Percentiles rank a stretch among this genome's conserved stretches.
Conservation (phyloP, 2,113 vertebrate genomes). For the Hippolais icterina region DNA sequence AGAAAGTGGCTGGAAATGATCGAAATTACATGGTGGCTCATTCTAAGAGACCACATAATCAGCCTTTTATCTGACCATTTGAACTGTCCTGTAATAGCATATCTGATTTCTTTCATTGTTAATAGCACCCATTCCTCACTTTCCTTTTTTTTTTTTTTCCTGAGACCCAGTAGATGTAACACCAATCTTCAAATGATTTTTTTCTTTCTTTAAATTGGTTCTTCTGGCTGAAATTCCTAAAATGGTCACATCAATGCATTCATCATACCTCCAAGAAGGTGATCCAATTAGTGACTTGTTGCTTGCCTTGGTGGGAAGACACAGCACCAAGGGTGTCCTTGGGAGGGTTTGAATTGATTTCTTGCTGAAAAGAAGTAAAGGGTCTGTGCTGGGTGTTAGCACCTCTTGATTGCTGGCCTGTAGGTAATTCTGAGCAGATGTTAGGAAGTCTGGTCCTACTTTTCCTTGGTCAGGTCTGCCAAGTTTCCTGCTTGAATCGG, state of each 20-base stretch:
- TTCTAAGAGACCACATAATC: conserved; percentile 25
- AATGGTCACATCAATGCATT: neutral
- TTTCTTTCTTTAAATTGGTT: neutral
- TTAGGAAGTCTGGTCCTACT: neutral
- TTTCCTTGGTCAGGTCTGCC: neutral
- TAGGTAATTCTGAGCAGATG: conserved; percentile 32
- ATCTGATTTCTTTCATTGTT: conserved; percentile 34
- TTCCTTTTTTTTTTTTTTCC: neutral
- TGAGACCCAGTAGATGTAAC: neutral
- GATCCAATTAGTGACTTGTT: neutral
- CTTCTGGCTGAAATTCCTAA: neutral
- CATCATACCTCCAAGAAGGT: neutral
- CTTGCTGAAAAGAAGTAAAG: neutral
- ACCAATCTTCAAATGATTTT: neutral
- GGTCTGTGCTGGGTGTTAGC: neutral
- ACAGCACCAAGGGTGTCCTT: neutral
- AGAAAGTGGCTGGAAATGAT: conserved; percentile 26
- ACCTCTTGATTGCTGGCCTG: neutral
- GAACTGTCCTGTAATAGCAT: conserved; percentile 26
- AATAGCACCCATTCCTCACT: neutral
- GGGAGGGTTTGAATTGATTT: neutral
- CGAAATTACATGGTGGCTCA: neutral
- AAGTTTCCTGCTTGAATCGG: neutral
- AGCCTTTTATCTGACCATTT: conserved; percentile 53
- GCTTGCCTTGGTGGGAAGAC: neutral